These are phyloP conservation scores for Cassiopea xamachana DNA, from an alignment of 30 jellyfish, hydroid and myxozoan species.

Conservation along the genomic window DNA sequence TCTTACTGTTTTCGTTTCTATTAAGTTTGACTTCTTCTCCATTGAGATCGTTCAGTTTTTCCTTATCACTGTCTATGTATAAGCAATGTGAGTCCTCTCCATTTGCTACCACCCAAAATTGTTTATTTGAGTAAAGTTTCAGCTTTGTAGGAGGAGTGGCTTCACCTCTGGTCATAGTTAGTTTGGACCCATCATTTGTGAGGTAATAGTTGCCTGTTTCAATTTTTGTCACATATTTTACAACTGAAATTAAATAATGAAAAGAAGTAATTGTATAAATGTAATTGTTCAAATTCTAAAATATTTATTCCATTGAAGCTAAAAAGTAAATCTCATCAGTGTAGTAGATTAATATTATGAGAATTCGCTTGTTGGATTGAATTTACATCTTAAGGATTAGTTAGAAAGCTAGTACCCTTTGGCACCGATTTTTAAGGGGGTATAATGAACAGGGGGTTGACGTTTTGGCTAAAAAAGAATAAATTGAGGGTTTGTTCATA, in stretches of 20 bases:
- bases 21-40: slow-evolving; percentile 15
- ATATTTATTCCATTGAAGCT: too few species aligned
- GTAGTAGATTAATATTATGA: too few species aligned
- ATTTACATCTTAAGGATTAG: too few species aligned
- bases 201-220: background rate
- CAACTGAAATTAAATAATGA: background rate
- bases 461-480: too few species aligned
- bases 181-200: slow-evolving; percentile 17
- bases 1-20: background rate
- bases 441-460: too few species aligned
- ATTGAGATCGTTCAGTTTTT: background rate
- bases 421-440: too few species aligned
- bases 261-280: background rate
- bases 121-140: slow-evolving; percentile 5
- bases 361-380: too few species aligned
- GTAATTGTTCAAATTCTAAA: background rate
- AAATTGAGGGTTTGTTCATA: too few species aligned
- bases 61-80: slow-evolving; percentile 8
- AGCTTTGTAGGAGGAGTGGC: background rate
- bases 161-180: background rate
- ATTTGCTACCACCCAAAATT: background rate
- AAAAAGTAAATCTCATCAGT: too few species aligned
- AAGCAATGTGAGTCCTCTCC: background rate
- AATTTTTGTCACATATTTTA: background rate
- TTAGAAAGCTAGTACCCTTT: too few species aligned